These are phyloP conservation scores for Oconnorella tubifera DNA, from an alignment of 2,888 invertebrate species.

Conservation along the genomic window DNA sequence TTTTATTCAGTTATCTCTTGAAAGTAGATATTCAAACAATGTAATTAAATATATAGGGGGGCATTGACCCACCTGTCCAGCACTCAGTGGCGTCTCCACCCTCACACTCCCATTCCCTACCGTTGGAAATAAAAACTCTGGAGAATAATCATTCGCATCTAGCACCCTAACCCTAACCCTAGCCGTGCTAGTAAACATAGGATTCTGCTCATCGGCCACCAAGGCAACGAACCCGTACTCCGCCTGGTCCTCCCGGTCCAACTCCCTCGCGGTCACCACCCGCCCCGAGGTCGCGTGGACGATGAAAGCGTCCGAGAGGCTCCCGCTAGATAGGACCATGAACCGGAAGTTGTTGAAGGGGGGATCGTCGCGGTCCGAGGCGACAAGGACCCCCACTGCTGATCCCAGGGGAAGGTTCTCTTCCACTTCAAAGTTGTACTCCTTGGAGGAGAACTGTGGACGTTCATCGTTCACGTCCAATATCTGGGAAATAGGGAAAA, in stretches of 20 bases:
- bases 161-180: slow-evolving; percentile 80
- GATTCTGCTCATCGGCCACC: slow-evolving; percentile 9
- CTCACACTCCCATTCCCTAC: slow-evolving; percentile 7
- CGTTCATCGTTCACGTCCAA: slow-evolving; percentile 26
- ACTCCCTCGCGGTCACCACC: slow-evolving; percentile 9
- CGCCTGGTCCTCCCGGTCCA: slow-evolving; percentile 21
- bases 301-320: slow-evolving; percentile 20
- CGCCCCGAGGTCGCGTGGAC: slow-evolving; percentile 17
- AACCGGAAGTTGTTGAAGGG: slow-evolving; percentile 18
- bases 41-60: no score
- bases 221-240: slow-evolving; percentile 13
- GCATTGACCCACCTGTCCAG: neutral
- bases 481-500: no score
- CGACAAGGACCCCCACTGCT: slow-evolving; percentile 14
- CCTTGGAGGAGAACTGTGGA: slow-evolving; percentile 15
- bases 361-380: slow-evolving; percentile 18
- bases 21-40: no score
- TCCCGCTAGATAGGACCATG: slow-evolving; percentile 8
- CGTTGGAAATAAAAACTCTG: slow-evolving; percentile 23
- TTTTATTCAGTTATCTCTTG: no score
- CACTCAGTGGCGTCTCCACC: neutral
- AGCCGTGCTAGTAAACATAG: slow-evolving; percentile 11
- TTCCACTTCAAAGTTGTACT: slow-evolving; percentile 18
- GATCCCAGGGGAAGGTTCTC: slow-evolving; percentile 17
- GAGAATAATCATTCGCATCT: slow-evolving; percentile 63